phyloP scores from a whole-genome alignment of 2,113 vertebrate species.

The Salminus brasiliensis region DNA sequence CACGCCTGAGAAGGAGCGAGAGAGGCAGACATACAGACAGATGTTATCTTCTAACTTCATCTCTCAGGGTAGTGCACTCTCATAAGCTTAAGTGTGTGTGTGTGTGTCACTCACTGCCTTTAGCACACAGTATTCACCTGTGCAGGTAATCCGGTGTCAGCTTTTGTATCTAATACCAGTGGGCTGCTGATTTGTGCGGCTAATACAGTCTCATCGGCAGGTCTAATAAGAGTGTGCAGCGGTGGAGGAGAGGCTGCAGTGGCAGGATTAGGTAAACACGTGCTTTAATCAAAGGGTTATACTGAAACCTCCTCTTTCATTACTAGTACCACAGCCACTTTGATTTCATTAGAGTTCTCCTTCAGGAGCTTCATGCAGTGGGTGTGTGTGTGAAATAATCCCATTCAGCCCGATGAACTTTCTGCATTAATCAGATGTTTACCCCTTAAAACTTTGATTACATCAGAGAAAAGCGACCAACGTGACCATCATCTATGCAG shows the following conservation, averaged over 20 bases:
- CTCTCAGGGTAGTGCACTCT: not conserved
- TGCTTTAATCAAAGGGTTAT: slow-evolving; percentile 51
- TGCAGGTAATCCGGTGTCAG: slow-evolving; percentile 2
- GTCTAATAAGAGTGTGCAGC: not conserved
- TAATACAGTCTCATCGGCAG: slow-evolving; percentile 18
- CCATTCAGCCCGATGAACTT: too few species aligned
- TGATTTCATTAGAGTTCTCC: slow-evolving; percentile 39
- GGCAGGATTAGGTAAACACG: slow-evolving; percentile 1
- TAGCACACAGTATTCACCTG: slow-evolving; percentile 14
- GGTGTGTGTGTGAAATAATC: not conserved
- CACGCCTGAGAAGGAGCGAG: too few species aligned
- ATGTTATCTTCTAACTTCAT: too few species aligned
- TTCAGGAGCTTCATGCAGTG: not conserved
- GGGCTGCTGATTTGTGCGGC: slow-evolving; percentile 23
- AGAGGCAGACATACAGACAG: not conserved
- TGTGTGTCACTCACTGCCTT: not conserved
- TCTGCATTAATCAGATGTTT: too few species aligned
- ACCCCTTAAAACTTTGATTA: too few species aligned
- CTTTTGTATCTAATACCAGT: not conserved
- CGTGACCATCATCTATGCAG: too few species aligned
- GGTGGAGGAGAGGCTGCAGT: not conserved
- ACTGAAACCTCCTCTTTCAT: slow-evolving; percentile 50
- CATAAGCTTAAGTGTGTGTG: not conserved
- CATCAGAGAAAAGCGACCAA: too few species aligned
- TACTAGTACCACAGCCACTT: slow-evolving; percentile 19